These are phyloP conservation scores for Psittacula derbiana DNA, from an alignment of 2,797 vertebrate genomes.

Conservation along the genomic window DNA sequence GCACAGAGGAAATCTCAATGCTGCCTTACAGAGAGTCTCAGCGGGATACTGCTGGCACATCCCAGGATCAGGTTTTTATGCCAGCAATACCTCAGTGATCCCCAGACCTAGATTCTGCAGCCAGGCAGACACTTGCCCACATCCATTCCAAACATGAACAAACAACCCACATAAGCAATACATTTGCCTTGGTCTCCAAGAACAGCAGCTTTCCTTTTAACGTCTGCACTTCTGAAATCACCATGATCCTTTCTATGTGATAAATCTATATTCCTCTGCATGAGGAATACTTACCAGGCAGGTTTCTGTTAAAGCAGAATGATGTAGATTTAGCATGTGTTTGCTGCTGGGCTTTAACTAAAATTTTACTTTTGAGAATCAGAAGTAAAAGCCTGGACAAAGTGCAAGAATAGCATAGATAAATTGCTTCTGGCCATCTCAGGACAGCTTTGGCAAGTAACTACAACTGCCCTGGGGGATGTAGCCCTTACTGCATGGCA, in stretches of 20 bases:
- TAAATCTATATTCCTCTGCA: neutral
- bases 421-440: neutral
- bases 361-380: neutral
- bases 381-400: neutral
- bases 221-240: neutral
- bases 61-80: too few species aligned
- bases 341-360: neutral
- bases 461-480: neutral
- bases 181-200: neutral
- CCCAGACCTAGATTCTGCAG: neutral
- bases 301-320: neutral
- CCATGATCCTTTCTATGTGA: neutral
- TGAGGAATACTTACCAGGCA: neutral
- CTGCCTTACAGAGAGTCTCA: neutral
- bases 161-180: neutral
- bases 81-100: neutral
- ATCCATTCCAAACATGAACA: neutral
- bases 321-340: neutral
- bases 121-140: neutral
- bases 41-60: too few species aligned
- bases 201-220: neutral
- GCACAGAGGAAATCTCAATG: neutral
- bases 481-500: neutral
- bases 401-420: neutral
- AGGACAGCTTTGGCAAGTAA: neutral